These are phyloP conservation scores for Plectrocnemia conspersa DNA, from an alignment of 1,140 invertebrate species.

Conservation along the genomic window DNA sequence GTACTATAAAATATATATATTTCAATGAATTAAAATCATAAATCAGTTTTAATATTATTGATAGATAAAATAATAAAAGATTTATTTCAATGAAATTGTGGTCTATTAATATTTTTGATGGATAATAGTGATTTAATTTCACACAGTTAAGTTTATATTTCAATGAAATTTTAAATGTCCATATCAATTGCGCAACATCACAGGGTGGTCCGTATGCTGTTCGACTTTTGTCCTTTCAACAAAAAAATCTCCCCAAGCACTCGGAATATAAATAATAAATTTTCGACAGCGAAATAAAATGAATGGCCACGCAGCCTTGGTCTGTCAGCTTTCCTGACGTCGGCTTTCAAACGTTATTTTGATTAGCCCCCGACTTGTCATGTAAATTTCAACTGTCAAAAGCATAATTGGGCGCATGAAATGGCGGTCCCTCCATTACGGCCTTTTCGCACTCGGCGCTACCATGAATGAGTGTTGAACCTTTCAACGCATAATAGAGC, in stretches of 20 bases:
- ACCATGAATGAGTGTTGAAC: background rate
- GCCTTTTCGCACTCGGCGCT: constrained; percentile 18
- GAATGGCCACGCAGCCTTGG: constrained; percentile 6
- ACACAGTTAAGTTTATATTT: too few species aligned
- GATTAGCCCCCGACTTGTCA: constrained; percentile 52
- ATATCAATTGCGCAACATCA: too few species aligned
- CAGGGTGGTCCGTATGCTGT: too few species aligned
- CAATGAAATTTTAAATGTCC: too few species aligned
- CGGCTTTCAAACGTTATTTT: constrained; percentile 51
- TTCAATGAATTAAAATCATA: too few species aligned
- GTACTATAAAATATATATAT: too few species aligned
- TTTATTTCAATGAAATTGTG: too few species aligned
- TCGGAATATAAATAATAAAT: background rate
- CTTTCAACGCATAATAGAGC: constrained; percentile 1
- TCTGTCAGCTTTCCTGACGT: constrained; percentile 30
- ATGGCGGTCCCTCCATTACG: constrained; percentile 37
- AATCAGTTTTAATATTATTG: too few species aligned
- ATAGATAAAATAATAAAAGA: too few species aligned
- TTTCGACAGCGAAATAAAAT: background rate
- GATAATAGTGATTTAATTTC: too few species aligned
- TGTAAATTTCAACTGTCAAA: constrained; percentile 54
- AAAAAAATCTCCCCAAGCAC: background rate
- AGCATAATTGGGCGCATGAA: constrained; percentile 51
- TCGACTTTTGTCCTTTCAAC: too few species aligned
- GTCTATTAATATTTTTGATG: too few species aligned